Evolutionary conservation across 2,888 invertebrate genomes (phyloP), one percentile per base, ranked within the genome.

Genomic region (Anoncus sp.): DNA sequence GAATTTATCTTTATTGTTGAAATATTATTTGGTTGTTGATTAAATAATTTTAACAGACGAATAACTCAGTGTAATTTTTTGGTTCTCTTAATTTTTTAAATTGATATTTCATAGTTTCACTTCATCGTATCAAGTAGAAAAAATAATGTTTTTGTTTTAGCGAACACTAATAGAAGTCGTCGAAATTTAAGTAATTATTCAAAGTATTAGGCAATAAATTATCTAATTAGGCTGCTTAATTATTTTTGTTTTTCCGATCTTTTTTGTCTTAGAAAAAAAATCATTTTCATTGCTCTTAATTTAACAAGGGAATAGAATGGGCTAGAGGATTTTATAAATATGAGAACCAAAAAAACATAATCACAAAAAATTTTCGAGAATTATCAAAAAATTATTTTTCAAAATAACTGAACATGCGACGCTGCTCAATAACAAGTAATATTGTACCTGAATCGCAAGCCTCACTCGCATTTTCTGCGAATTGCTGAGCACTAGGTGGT

Each of bases 361-460:
- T 7, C 43, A n/a, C n/a, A 40, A 20, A 45, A 67, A 55, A 43
- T 31, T 31, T 3, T 47, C 43, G 12, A 38, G 40, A 40, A 45
- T 53, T 24, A 67, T 57, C 35, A 67, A 57, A 18, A 18, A 63
- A 20, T 47, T 49, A 16, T 43, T 18, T 49, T 57, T 53, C 51
- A 60, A 51, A 70, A 60, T 27, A 70, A 70, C 14, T 45, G 16
- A 38, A 31, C 31, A 7, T 31, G 31, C 31, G 31, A 5, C 31
- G 3, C 3, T 31, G 31, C 31, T 59, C 40, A 40, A 22, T 40
- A 62, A 20, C 24, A 65, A 16, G 27, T 10, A 43, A 55, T 57
- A 49, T 51, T 53, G 35, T 65, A 71, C 78, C 66, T 78, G 75
- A 22, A 71, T 62, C 27, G 75, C 78, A 14, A 75, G 45, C 40